These are phyloP conservation scores for Planiliza haematocheilus DNA, from an alignment of 2,113 vertebrate species.

Conservation along the genomic window DNA sequence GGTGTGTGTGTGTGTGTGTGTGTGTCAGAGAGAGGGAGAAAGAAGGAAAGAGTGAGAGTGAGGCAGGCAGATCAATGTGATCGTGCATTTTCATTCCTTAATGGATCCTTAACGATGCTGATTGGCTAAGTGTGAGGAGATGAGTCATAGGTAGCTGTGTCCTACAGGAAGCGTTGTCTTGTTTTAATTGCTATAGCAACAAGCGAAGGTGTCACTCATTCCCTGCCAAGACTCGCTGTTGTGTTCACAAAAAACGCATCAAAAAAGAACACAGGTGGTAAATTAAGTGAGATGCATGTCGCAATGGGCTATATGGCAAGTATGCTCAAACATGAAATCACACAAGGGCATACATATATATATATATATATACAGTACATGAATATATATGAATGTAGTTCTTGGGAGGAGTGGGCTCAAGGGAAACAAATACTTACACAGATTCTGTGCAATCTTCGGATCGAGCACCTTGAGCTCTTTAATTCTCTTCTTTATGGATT, in stretches of 20 bases:
- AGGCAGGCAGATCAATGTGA: neutral
- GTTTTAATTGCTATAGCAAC: constrained; percentile 38
- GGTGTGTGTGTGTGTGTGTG: neutral
- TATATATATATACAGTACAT: no score
- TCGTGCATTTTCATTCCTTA: constrained; percentile 19
- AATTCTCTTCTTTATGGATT: constrained; percentile 92
- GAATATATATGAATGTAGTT: constrained; percentile 13
- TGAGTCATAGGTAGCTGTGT: constrained; percentile 31
- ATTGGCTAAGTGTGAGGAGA: constrained; percentile 40
- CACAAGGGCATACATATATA: neutral
- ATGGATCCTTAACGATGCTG: constrained; percentile 46
- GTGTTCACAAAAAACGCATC: neutral
- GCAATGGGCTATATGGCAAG: neutral
- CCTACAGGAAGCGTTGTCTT: constrained; percentile 8
- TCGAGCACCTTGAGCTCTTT: constrained; percentile 97
- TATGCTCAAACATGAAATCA: neutral
- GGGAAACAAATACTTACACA: constrained; percentile 88
- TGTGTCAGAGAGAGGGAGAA: neutral
- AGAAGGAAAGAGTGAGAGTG: neutral
- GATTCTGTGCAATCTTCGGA: constrained; percentile 96
- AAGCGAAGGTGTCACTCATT: neutral
- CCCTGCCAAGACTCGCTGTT: neutral
- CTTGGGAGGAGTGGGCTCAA: neutral
- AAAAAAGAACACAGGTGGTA: neutral
- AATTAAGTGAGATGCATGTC: neutral